Conservation (phyloP, 2,113 vertebrate genomes). For the Excalfactoria chinensis region DNA sequence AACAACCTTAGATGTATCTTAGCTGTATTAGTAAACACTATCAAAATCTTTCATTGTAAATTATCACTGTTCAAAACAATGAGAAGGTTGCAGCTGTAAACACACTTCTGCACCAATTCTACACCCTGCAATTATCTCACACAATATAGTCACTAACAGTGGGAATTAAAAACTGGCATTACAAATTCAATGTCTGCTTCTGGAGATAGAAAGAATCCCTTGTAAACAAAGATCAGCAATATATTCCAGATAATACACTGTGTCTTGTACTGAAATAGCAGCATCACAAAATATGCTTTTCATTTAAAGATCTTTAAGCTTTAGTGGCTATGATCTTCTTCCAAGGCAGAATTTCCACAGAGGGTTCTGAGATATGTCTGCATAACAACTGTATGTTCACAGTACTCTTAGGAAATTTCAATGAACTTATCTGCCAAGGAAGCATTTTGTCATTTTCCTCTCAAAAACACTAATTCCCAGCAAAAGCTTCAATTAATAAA, state of each 20-base stretch:
- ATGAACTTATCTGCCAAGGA: background rate
- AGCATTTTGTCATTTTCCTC: background rate
- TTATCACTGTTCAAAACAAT: slow-evolving; percentile 42
- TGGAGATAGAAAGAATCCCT: slow-evolving; percentile 15
- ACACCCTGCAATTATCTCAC: slow-evolving; percentile 34
- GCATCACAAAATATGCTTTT: background rate
- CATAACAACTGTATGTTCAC: background rate
- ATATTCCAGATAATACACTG: background rate
- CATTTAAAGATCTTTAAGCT: background rate
- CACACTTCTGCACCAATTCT: slow-evolving; percentile 45
- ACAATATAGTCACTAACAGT: slow-evolving; percentile 11
- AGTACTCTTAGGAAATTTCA: background rate
- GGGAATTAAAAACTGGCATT: slow-evolving; percentile 39
- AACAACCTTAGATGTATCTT: background rate
- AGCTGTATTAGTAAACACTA: background rate
- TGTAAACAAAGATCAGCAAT: slow-evolving; percentile 20
- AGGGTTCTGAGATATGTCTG: background rate
- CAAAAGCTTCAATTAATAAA: background rate
- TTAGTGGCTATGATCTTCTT: background rate
- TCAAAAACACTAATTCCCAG: background rate
- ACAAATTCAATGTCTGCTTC: slow-evolving; percentile 21
- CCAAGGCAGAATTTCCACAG: background rate
- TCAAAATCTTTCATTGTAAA: slow-evolving; percentile 26
- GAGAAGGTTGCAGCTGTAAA: slow-evolving; percentile 34
- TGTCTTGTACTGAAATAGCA: background rate